Evolutionary conservation across 2,888 invertebrate genomes (phyloP), one percentile per base, ranked within the genome.

Genomic region (Meteorus cinctellus): DNA sequence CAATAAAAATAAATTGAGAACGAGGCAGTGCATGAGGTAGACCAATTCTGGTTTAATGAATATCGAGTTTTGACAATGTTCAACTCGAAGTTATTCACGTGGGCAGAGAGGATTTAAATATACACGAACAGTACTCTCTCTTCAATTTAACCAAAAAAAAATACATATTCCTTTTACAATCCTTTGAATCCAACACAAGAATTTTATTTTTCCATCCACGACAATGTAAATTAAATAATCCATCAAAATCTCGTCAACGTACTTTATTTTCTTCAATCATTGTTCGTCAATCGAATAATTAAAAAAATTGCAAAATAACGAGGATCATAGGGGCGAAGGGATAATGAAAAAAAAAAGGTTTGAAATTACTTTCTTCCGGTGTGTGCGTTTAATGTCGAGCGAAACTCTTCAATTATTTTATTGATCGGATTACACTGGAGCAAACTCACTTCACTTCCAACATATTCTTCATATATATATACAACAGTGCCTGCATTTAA

Each of bases 401-500:
- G 82, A 85, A 84, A 85, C 82, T 85, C 83, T 85, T 85, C 85
- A 85, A 85, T 85, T 85, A 85, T 85, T 82, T 85, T 85, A 85
- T 85, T 85, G 85, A 85, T 85, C 84, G 84, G 67, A 80, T 82
- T 83, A 68, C 79, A 75, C 80, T 79, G 82, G 79, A 77, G 48
- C 48, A 41, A 41, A 41, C 41, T 41, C 41, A 41, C 12, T 41
- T 12, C 41, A 41, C 41, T 41, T 41, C 41, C 8, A 41, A 8
- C 41, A 41, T 41, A 41, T 41, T 10, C 41, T 41, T 41, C 0
- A 14, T 45, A 48, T 48, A n/a, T 48, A 48, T 48, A 48, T 48
- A 16, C n/a, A 48, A 16, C 4, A 48, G 14, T 45, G 4, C 3
- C 45, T 48, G 48, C n/a, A 48, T 48, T 48, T 48, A 5, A 55